Evolutionary conservation across 2,888 invertebrate species (phyloP).

Genomic region (Lasioglossum morio): DNA sequence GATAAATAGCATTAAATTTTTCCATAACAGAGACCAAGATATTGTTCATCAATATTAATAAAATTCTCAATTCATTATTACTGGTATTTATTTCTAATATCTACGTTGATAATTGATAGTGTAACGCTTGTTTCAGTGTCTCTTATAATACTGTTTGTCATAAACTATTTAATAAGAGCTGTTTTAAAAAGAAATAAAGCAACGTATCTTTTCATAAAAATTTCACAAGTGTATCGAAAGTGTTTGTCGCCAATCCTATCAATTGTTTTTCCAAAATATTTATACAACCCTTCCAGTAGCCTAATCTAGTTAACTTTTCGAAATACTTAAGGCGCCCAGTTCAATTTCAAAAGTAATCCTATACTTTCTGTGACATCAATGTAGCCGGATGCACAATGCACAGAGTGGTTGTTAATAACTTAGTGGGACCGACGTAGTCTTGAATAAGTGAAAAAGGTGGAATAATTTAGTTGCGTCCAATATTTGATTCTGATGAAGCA

Average conservation of each 20-base stretch:
- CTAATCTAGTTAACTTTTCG: no score
- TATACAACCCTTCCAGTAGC: not conserved
- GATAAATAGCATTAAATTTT: not conserved
- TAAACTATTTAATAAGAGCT: no score
- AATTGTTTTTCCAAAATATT: not conserved
- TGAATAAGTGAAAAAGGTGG: not conserved
- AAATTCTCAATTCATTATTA: not conserved
- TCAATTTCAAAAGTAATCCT: no score
- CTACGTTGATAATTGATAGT: no score
- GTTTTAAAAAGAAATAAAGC: no score
- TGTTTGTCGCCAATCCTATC: no score
- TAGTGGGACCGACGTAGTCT: not conserved
- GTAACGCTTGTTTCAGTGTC: no score
- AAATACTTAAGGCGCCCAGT: no score
- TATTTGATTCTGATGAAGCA: slow-evolving; percentile 30
- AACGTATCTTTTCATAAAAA: not conserved
- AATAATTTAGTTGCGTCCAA: not conserved
- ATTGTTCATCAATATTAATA: not conserved
- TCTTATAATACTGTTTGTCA: no score
- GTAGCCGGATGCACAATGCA: not conserved
- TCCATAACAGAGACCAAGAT: not conserved
- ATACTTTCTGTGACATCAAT: not conserved
- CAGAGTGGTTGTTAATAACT: slow-evolving; percentile 2
- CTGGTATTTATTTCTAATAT: not conserved
- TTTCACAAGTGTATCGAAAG: not conserved